These are phyloP conservation scores for Clepsis dumicolana DNA, from an alignment of 2,888 invertebrate species.

Conservation along the genomic window DNA sequence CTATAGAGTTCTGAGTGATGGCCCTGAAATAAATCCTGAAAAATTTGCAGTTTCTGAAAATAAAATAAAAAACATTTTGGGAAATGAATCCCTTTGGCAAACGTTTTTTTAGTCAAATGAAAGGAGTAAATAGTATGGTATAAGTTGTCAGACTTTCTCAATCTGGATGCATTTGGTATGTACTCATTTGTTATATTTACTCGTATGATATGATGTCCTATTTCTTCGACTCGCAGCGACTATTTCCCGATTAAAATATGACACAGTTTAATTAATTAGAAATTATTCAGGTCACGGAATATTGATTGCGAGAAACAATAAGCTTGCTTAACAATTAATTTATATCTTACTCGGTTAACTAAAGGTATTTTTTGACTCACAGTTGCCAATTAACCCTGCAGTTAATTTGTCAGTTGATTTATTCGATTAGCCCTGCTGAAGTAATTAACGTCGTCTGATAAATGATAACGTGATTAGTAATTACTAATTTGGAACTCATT, in stretches of 20 bases:
- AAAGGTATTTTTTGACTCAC: constrained; percentile 4
- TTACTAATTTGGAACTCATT: constrained; percentile 46
- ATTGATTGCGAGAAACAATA: constrained; percentile 11
- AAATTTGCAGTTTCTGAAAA: too few relatives aligned
- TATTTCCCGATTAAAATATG: not conserved
- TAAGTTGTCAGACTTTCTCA: too few relatives aligned
- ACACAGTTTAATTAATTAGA: not conserved
- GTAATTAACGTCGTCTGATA: constrained; percentile 56
- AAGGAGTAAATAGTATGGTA: too few relatives aligned
- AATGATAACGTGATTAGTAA: constrained; percentile 52
- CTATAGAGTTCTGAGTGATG: too few relatives aligned
- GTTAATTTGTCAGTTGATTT: constrained; percentile 50
- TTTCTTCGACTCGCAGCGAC: too few relatives aligned
- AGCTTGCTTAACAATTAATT: constrained; percentile 2
- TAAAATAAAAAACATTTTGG: too few relatives aligned
- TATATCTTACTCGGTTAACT: not conserved
- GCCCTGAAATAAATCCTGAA: too few relatives aligned
- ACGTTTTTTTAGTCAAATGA: too few relatives aligned
- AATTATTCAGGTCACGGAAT: not conserved
- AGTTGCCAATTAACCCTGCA: constrained; percentile 44
- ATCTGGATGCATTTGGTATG: too few relatives aligned
- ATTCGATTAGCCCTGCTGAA: constrained; percentile 49
- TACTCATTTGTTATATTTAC: too few relatives aligned
- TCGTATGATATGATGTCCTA: too few relatives aligned
- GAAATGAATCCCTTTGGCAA: too few relatives aligned